These are phyloP conservation scores for Bombyx mandarina DNA, from an alignment of 1,140 invertebrate species.

Conservation along the genomic window DNA sequence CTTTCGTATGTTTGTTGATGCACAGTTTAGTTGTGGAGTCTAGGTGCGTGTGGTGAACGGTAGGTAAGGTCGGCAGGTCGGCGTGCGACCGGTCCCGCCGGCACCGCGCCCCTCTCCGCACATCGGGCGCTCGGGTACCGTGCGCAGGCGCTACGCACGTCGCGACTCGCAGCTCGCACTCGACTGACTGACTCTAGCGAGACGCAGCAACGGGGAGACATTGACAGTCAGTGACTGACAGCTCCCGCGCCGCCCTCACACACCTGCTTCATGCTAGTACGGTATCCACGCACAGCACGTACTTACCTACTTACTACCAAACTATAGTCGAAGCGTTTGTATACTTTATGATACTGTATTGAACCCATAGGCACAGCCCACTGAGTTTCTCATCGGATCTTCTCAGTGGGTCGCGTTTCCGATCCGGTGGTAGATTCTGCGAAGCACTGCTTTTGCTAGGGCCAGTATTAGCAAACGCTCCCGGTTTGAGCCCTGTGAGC, in stretches of 20 bases:
- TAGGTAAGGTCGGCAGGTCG: constrained; percentile 61
- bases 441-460: too few species aligned
- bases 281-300: constrained; percentile 7
- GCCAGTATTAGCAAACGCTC: too few species aligned
- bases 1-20: too few species aligned
- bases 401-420: too few species aligned
- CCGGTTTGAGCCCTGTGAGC: too few species aligned
- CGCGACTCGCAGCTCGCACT: constrained; percentile 1
- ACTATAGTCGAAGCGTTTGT: neutral
- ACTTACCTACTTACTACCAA: neutral
- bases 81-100: constrained; percentile 46
- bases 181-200: constrained; percentile 2
- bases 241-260: constrained; percentile 7
- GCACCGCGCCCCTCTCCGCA: constrained; percentile 30
- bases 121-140: constrained; percentile 15
- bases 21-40: constrained; percentile 9
- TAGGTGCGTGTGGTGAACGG: constrained; percentile 56
- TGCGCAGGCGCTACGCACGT: constrained; percentile 27
- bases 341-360: neutral
- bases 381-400: too few species aligned
- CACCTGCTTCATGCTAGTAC: constrained; percentile 5
- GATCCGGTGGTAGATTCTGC: too few species aligned
- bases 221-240: neutral
- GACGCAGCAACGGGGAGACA: too few species aligned
- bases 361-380: too few species aligned